Evolutionary conservation across 2,113 vertebrate species (phyloP), one percentile per base, ranked within the genome.

Genomic region (Gnathonemus longibarbis): DNA sequence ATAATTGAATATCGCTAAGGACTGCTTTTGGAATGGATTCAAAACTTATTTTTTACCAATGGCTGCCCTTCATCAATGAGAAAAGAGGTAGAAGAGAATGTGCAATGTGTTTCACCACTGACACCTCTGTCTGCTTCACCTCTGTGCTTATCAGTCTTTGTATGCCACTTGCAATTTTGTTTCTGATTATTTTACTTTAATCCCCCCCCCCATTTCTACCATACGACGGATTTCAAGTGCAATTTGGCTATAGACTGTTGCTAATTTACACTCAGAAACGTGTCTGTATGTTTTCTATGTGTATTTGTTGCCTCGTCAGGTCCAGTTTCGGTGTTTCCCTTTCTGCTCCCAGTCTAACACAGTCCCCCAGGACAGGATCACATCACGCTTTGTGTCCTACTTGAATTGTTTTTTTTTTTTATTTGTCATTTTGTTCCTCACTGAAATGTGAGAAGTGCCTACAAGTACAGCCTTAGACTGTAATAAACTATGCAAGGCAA

Each of bases 21-120:
- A 95, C 93, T 89, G n/a, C 88, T 92, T 94, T 94, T 90, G 95
- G 83, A n/a, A 13, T 21, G 83, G 83, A 15, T n/a, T 96, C 95
- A 92, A 94, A 96, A 95, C n/a, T 27, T 96, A 15, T 39, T 39
- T 77, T 80, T 80, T 39, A 42, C 10, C 74, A 95, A 96, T 90
- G 93, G 94, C 93, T 91, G 95, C 96, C 95, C 95, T 94, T 93
- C 93, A 96, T 96, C 96, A 96, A 94, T 96, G 95, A 96, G 95
- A 95, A 95, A 70, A 70, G 24, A 89, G 91, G 94, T 85, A 90
- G 87, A 88, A 87, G 89, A 92, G 91, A 84, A 21, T 86, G 84
- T 70, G 92, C 94, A 93, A 92, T 91, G 53, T 93, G 88, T 93
- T 93, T 93, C 94, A 70, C 93, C 92, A 94, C 93, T 80, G 11